phyloP scores from a whole-genome alignment of 2,797 vertebrate species.

The Heteromormyrus szaboi region DNA sequence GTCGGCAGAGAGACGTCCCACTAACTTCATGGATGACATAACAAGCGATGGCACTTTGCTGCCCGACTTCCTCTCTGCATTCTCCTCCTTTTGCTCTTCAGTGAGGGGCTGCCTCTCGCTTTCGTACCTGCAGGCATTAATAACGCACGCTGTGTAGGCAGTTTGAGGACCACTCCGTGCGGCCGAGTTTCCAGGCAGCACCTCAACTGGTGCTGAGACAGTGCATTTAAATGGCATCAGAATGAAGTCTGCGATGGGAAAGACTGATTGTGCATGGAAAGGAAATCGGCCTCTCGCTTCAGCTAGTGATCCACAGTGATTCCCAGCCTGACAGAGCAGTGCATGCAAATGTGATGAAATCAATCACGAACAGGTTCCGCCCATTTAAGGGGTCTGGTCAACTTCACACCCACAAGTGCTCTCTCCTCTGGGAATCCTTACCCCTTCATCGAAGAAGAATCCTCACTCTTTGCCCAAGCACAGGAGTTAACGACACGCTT shows the following conservation, averaged over 20 bases:
- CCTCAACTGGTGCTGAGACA: background rate
- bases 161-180: background rate
- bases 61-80: constrained; percentile 61
- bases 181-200: background rate
- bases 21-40: constrained; percentile 65
- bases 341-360: background rate
- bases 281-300: background rate
- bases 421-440: constrained; percentile 57
- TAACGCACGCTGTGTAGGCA: constrained; percentile 12
- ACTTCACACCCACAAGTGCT: background rate
- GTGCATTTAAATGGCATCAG: background rate
- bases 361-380: background rate
- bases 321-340: background rate
- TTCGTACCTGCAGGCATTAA: constrained; percentile 50
- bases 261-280: background rate
- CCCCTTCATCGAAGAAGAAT: constrained; percentile 67
- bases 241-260: background rate
- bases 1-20: background rate
- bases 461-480: constrained; percentile 76
- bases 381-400: background rate
- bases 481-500: constrained; percentile 83
- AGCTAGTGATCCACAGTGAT: background rate
- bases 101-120: constrained; percentile 44
- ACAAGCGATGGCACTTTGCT: constrained; percentile 58
- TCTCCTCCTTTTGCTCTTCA: constrained; percentile 52